phyloP scores from a whole-genome alignment of 53 echinoderm and acorn worm genomes.

The Mesocentrotus franciscanus region DNA sequence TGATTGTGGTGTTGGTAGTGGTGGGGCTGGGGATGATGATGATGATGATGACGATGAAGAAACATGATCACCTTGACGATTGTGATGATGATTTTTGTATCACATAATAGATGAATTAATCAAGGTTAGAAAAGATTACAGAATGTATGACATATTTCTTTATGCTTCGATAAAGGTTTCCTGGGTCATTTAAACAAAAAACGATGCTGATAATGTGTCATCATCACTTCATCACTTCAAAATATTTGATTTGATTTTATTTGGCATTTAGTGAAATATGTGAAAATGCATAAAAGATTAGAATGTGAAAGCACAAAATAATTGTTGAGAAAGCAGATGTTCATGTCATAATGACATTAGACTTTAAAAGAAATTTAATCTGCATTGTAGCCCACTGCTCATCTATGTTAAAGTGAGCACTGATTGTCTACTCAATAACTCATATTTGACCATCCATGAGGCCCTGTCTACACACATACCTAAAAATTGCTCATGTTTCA shows the following conservation, averaged over 20 bases:
- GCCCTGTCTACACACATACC: not conserved
- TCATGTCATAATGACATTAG: not conserved
- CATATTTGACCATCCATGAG: not conserved
- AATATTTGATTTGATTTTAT: too few relatives aligned
- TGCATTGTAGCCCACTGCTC: not conserved
- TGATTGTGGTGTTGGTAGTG: not conserved
- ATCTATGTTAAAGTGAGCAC: not conserved
- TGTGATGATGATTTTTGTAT: not conserved
- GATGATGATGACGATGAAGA: not conserved
- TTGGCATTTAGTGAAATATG: not conserved
- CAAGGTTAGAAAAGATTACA: too few relatives aligned
- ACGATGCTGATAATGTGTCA: too few relatives aligned
- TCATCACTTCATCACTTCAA: not conserved
- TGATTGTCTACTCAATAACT: conserved; percentile 3
- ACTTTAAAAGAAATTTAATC: not conserved
- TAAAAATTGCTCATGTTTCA: conserved; percentile 13
- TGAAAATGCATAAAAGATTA: not conserved
- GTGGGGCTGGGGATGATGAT: not conserved
- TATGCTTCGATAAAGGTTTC: too few relatives aligned
- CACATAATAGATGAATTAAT: too few relatives aligned
- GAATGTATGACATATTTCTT: too few relatives aligned
- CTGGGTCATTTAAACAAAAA: too few relatives aligned
- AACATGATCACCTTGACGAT: not conserved
- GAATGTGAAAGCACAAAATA: not conserved
- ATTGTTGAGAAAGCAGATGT: not conserved